Evolutionary conservation across 2,797 vertebrate species (phyloP), one percentile per base, ranked within the genome.

Genomic region (Dromococcyx pavoninus): DNA sequence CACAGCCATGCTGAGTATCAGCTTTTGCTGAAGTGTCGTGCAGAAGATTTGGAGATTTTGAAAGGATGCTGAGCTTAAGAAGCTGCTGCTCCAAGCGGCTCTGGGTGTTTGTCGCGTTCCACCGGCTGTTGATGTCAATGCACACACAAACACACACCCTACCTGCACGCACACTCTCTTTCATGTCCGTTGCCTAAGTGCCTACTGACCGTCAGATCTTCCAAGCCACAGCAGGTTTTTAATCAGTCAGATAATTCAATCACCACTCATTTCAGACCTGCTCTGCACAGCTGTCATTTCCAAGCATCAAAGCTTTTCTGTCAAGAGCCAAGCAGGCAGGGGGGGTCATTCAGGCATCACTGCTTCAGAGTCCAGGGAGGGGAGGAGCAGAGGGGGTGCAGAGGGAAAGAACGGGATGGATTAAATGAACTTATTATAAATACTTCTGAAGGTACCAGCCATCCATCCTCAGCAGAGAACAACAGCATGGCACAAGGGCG

Each of bases 221-320:
- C 91, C 79, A 70, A 96, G 74, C 76, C 82, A 78, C 56, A 24
- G 92, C 79, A 88, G 79, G 79, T 93, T 95, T 92, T 94, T 92
- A 94, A 95, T 92, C 87, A 89, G 89, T 78, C 87, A 73, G 89
- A 86, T 91, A 94, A 95, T 95, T 93, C 94, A 91, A 81, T 89
- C 92, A 75, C 43, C 92, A 75, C 43, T 91, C 89, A 39, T 88
- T 91, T 88, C 89, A 93, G 91, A 78, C 76, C 87, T 90, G 91
- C 89, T 91, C 62, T 11, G 69, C 18, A 4, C 92, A 95, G 91
- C 77, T 90, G 85, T 86, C 91, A 88, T 70, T 88, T 58, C 58
- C 91, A 86, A 92, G 89, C 92, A 94, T 86, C 96, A 95, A 90
- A 95, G 91, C 79, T 62, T 23, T 76, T 66, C 79, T 73, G 66